phyloP scores from a whole-genome alignment of 1,140 invertebrate genomes.

The Scaptodrosophila lebanonensis region DNA sequence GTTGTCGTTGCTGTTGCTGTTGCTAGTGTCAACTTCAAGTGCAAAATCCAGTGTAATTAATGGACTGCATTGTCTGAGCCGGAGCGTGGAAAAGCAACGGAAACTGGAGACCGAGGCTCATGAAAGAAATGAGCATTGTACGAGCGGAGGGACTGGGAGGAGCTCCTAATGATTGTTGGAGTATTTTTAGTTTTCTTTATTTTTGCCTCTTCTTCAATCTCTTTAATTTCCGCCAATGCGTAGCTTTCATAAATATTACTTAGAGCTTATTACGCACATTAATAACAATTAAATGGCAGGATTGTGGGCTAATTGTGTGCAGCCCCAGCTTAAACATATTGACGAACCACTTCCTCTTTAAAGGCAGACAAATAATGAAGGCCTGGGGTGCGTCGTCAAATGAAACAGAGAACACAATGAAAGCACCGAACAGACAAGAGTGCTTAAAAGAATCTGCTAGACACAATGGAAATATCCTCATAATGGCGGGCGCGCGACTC shows the following conservation, averaged over 20 bases:
- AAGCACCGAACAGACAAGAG: slow-evolving; percentile 27
- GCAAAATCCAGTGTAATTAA: slow-evolving; percentile 69
- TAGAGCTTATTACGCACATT: slow-evolving; percentile 52
- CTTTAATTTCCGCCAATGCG: slow-evolving; percentile 33
- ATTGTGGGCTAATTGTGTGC: slow-evolving; percentile 51
- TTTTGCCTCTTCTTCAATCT: slow-evolving; percentile 16
- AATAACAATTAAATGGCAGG: slow-evolving; percentile 72
- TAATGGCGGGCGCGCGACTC: slow-evolving; percentile 5
- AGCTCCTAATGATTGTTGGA: too few species aligned
- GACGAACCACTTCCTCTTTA: not conserved
- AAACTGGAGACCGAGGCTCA: too few species aligned
- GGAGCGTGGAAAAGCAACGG: not conserved
- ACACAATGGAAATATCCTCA: slow-evolving; percentile 49
- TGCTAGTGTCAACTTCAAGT: slow-evolving; percentile 39
- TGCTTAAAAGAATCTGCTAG: slow-evolving; percentile 44
- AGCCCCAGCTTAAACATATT: slow-evolving; percentile 23
- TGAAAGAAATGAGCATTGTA: slow-evolving; percentile 2
- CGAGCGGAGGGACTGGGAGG: too few species aligned
- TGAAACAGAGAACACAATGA: slow-evolving; percentile 15
- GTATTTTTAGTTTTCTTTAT: too few species aligned
- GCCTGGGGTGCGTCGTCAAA: not conserved
- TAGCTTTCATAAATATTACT: slow-evolving; percentile 65
- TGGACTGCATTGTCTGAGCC: slow-evolving; percentile 23
- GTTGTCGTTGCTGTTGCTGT: slow-evolving; percentile 24
- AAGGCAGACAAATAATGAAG: not conserved